A percentile compares a stretch with the other conserved stretches of the same genome.
phyloP scores from a whole-genome alignment of 2,797 vertebrate genomes.

The Hippocampus kuda region DNA sequence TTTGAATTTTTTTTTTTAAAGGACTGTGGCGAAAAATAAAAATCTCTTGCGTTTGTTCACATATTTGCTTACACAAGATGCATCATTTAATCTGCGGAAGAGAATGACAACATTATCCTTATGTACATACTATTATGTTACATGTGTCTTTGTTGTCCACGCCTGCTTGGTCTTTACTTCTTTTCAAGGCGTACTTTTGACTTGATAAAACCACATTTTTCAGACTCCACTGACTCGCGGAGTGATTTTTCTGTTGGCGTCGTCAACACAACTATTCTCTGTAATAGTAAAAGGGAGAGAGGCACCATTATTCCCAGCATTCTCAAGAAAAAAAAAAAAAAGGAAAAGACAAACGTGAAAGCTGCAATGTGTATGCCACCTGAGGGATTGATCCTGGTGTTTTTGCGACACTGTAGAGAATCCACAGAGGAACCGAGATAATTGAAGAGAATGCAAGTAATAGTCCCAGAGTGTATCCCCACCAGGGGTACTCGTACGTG shows the following conservation, averaged over 20 bases:
- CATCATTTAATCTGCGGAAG: background rate
- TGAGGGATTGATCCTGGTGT: constrained; percentile 35
- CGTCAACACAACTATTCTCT: background rate
- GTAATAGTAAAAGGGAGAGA: background rate
- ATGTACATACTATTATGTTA: background rate
- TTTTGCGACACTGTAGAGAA: constrained; percentile 40
- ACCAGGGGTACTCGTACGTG: constrained; percentile 57
- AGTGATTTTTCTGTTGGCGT: background rate
- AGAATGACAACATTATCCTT: background rate
- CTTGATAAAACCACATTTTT: background rate
- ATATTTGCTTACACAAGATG: background rate
- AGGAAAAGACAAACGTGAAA: background rate
- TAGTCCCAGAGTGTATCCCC: constrained; percentile 50
- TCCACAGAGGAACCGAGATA: constrained; percentile 45
- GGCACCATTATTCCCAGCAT: background rate
- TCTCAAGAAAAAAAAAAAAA: background rate
- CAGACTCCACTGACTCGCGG: background rate
- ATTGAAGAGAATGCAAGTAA: constrained; percentile 55
- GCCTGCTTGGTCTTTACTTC: background rate
- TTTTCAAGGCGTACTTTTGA: background rate
- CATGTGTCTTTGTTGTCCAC: background rate
- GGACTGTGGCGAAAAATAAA: background rate
- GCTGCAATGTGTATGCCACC: constrained; percentile 19
- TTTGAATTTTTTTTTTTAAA: background rate
- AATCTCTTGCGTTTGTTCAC: background rate